Base-by-base conservation (phyloP, 1,140 invertebrate genomes). In the Dreissena rostriformis region DNA sequence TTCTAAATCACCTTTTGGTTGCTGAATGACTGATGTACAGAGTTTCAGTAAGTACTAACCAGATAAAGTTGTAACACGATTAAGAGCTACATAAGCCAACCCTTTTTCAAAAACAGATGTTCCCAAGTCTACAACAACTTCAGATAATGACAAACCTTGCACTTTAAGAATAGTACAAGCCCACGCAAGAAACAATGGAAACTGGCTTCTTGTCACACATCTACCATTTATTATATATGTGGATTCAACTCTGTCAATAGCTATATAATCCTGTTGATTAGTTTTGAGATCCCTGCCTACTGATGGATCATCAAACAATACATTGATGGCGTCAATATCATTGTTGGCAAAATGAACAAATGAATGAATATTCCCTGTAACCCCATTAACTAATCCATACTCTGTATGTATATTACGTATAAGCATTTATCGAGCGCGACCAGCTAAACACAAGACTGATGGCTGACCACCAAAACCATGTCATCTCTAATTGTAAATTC, bases 131-230 rank as follows among this genome's bases (percentile, higher is more conserved):
- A 84, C 4, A n/a, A 14, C 52, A 24, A 71, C 29, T 77, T 77
- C 61, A 24, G 26, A 2, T 24, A 55, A 76, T 22, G 74, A 53
- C 8, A 71, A 52, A 22, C 82, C 82, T 71, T 84, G 82, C 8
- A 84, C 82, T 63, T 84, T 84, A 84, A 76, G 82, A 15, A 76
- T 84, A 49, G 82, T 84, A 22, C 81, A 83, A 65, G 65, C 73
- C 81, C 81, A 83, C 14, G 63, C 61, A 12, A 68, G 24, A 11
- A 29, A 49, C 19, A 84, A 67, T 39, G 77, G 77, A 82, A 85
- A 85, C n/a, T 81, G 78, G 19, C 28, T n/a, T 29, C 68, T 73
- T 19, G 75, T 53, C 24, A 85, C 49, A 61, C 57, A 12, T 49
- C 24, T n/a, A 51, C n/a, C 78, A 65, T 26, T 71, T 14, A 28